Conservation (phyloP, 2,113 vertebrate species). For the Ornithorhynchus anatinus region DNA sequence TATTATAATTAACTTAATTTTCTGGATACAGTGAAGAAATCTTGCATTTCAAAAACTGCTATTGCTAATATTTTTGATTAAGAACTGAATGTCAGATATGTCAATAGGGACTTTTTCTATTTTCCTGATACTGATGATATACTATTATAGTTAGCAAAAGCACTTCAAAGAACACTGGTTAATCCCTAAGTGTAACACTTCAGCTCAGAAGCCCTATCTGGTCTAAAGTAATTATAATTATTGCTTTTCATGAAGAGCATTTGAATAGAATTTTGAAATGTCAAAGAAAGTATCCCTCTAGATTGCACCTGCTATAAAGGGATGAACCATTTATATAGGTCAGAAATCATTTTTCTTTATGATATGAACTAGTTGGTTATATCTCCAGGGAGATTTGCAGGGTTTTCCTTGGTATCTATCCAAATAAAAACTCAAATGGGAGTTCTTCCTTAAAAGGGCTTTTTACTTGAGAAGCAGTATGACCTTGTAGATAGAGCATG, state of each 20-base stretch:
- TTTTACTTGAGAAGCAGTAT: too few relatives aligned
- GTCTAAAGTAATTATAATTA: conserved; percentile 27
- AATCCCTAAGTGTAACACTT: conserved; percentile 13
- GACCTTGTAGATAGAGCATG: too few relatives aligned
- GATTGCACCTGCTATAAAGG: background rate
- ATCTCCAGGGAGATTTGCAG: too few relatives aligned
- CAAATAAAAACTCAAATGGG: too few relatives aligned
- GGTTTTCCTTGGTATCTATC: too few relatives aligned
- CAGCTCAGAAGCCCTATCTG: background rate
- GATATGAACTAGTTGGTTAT: conserved; percentile 6
- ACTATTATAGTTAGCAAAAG: conserved; percentile 35
- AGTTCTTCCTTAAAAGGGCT: too few relatives aligned
- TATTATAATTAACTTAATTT: conserved; percentile 16
- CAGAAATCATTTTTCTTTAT: conserved; percentile 22
- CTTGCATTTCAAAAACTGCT: background rate
- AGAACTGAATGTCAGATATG: conserved; percentile 33
- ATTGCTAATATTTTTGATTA: background rate
- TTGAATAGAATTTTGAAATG: conserved; percentile 24
- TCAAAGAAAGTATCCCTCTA: background rate
- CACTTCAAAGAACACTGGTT: conserved; percentile 19
- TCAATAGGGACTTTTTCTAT: conserved; percentile 28
- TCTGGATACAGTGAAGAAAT: conserved; percentile 23
- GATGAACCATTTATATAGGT: conserved; percentile 26
- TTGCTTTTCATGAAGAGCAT: conserved; percentile 25
- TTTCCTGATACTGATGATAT: conserved; percentile 17